Conservation (phyloP, 2,888 invertebrate species). For the Synanthedon tipuliformis region DNA sequence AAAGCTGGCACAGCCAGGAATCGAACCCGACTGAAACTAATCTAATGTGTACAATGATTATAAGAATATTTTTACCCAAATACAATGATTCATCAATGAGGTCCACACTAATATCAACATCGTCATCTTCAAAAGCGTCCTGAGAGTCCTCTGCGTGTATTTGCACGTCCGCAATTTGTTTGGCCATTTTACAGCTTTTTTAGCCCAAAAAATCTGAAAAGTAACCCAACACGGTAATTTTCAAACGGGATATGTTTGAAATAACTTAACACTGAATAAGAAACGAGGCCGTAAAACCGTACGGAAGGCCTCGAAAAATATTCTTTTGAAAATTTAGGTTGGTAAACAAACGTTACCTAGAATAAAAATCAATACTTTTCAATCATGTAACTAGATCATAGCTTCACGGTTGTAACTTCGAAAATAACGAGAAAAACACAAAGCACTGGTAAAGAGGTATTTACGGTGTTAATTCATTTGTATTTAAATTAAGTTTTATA, state of each 20-base stretch:
- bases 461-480: too few species aligned
- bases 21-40: too few species aligned
- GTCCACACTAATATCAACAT: conserved; percentile 49
- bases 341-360: background rate
- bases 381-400: background rate
- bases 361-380: background rate
- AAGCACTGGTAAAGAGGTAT: too few species aligned
- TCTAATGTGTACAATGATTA: background rate
- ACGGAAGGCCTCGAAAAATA: background rate
- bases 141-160: conserved; percentile 39
- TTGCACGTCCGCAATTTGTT: conserved; percentile 43
- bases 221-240: too few species aligned
- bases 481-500: too few species aligned
- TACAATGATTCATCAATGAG: conserved; percentile 51
- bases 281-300: background rate
- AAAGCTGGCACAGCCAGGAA: too few species aligned
- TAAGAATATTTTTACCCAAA: conserved; percentile 27
- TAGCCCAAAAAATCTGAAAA: background rate
- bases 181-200: conserved; percentile 30
- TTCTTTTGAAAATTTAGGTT: background rate
- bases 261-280: background rate
- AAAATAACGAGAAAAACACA: background rate
- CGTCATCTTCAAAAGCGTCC: conserved; percentile 22
- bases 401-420: background rate
- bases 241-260: background rate